Base-by-base conservation (phyloP, 2,113 vertebrate genomes). In the Saccopteryx bilineata region DNA sequence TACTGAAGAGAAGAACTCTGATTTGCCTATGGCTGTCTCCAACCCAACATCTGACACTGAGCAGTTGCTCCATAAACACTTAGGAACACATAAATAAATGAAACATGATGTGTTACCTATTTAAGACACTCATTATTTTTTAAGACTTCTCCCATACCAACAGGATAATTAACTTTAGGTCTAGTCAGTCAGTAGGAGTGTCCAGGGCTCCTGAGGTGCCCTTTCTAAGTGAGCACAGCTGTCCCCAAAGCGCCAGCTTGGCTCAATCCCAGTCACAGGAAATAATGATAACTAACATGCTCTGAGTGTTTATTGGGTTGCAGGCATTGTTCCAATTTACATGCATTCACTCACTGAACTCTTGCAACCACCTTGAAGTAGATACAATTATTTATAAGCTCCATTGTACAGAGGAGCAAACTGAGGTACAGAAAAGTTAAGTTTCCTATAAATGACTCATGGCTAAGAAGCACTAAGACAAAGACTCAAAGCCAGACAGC, bases 41-140 rank as follows among this genome's bases (percentile, higher is more conserved):
- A 65, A 24, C 15, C 66, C 75, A 74, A 69, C 68, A 89, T 82
- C 90, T 95, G 68, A 46, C 61, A 13, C 79, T 63, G 79, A 58
- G 33, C 13, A 50, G 63, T 92, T 68, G 52, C 84, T 88, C 84
- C 74, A 79, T 78, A 90, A 90, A 96, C 84, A 91, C 61, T 33
- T 91, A 31, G 3, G 54, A 81, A 81, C 61, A 89, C 50, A 84
- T 61, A 68, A 87, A 80, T 69, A 94, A 71, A 83, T 56, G 61
- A 91, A 78, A 39, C n/a, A 63, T 9, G 18, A 23, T 54, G 63
- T 78, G 65, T 31, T 78, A 88, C 5, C 54, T 39, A 63, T 33
- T 56, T 63, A 31, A 96, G 87, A 81, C 6, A 50, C 23, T n/a
- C 39, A 7, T 24, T 84, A 50, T 89, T 71, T 82, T 86, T 86